These are phyloP conservation scores for Ahaetulla prasina DNA, from an alignment of 2,113 vertebrate genomes.

Conservation along the genomic window DNA sequence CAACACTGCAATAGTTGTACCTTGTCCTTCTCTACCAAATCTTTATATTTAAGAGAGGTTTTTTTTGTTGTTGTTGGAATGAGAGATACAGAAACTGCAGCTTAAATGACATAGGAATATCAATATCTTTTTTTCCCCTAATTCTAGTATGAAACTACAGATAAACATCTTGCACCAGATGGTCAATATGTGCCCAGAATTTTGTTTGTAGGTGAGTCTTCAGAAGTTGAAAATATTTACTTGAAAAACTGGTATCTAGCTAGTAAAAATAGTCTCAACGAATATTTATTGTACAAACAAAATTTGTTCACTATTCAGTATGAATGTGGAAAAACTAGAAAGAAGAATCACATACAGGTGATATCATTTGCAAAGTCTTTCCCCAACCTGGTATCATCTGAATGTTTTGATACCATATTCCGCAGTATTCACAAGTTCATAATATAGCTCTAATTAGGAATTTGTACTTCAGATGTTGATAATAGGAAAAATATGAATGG, in stretches of 20 bases:
- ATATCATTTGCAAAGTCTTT: background rate
- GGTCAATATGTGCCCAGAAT: constrained; percentile 93
- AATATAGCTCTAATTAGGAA: background rate
- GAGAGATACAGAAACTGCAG: background rate
- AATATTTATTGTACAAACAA: background rate
- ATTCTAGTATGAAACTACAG: constrained; percentile 90
- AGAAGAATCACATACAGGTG: background rate
- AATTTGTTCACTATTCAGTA: background rate
- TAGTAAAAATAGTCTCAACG: background rate
- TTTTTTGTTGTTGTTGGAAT: background rate
- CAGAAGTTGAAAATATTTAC: background rate
- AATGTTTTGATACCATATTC: background rate
- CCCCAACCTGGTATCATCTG: background rate
- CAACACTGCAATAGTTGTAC: background rate
- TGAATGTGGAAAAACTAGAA: background rate
- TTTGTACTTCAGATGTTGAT: background rate
- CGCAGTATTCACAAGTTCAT: background rate
- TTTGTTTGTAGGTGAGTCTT: constrained; percentile 88
- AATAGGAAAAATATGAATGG: background rate
- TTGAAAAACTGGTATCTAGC: background rate
- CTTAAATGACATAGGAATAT: background rate
- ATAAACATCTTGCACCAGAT: constrained; percentile 91
- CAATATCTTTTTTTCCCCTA: background rate
- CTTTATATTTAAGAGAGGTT: background rate
- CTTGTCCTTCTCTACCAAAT: background rate